Percentiles rank a stretch among this genome's conserved stretches.
These are phyloP conservation scores for Tanypteryx hageni DNA, from an alignment of 2,888 invertebrate genomes.

Conservation along the genomic window DNA sequence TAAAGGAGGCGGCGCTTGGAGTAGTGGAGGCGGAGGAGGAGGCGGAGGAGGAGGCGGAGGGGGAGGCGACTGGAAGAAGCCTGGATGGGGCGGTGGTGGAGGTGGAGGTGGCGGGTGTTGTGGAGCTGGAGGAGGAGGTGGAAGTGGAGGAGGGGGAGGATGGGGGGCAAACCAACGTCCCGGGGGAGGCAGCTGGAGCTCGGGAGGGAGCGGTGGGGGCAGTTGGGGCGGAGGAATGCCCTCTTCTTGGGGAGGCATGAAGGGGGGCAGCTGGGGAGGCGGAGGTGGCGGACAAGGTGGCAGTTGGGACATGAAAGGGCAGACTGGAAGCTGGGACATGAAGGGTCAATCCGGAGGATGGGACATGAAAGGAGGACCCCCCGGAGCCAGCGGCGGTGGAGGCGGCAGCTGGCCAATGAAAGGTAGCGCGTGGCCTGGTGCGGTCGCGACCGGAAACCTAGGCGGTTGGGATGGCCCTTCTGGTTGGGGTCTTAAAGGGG, in stretches of 20 bases:
- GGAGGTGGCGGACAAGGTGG: background rate
- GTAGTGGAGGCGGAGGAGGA: conserved; percentile 27
- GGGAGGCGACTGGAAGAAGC: conserved; percentile 49
- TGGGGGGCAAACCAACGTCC: conserved; percentile 38
- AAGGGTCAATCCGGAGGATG: conserved; percentile 46
- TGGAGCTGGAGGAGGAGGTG: conserved; percentile 6
- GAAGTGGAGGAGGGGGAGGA: conserved; percentile 12
- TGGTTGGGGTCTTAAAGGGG: conserved; percentile 46
- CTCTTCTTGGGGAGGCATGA: conserved; percentile 3
- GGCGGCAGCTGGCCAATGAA: conserved; percentile 36
- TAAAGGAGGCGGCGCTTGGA: background rate
- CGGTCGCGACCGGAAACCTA: background rate
- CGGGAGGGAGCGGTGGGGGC: background rate
- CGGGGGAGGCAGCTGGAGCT: conserved; percentile 29
- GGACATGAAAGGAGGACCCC: conserved; percentile 38
- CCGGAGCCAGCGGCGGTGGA: conserved; percentile 9
- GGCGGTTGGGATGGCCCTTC: conserved; percentile 50
- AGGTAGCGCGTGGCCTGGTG: conserved; percentile 44
- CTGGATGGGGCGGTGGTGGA: background rate
- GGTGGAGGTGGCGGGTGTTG: conserved; percentile 13
- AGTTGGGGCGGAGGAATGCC: background rate
- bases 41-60: background rate
- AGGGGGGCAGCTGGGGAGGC: background rate
- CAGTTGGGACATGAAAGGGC: conserved; percentile 29
- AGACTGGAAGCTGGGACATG: conserved; percentile 42